Conservation (phyloP, 2,797 vertebrate genomes). For the Pelobates cultripes region DNA sequence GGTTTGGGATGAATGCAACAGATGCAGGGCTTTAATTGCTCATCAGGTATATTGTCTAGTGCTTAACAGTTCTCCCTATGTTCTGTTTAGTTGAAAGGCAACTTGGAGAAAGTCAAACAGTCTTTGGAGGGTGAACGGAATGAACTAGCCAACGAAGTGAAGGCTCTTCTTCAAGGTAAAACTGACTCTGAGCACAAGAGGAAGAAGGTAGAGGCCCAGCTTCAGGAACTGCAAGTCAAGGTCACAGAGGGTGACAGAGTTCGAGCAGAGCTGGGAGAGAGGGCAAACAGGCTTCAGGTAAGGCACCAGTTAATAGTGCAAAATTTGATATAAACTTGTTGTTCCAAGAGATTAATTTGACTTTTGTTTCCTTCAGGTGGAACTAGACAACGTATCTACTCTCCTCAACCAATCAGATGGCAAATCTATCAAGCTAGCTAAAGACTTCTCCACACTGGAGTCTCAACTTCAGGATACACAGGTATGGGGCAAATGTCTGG, state of each 20-base stretch:
- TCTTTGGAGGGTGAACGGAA: constrained; percentile 89
- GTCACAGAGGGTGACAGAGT: constrained; percentile 85
- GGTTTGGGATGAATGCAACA: too few species aligned
- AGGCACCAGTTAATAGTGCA: constrained; percentile 7
- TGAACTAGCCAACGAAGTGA: constrained; percentile 89
- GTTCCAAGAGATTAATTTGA: too few species aligned
- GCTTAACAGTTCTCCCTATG: too few species aligned
- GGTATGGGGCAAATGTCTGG: constrained; percentile 67
- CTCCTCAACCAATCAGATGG: constrained; percentile 87
- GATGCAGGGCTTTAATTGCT: too few species aligned
- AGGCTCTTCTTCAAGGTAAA: constrained; percentile 88
- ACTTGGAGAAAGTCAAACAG: constrained; percentile 94
- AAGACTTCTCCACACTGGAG: constrained; percentile 90
- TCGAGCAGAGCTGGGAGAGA: constrained; percentile 81
- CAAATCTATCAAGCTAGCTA: constrained; percentile 90
- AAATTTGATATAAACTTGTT: too few species aligned
- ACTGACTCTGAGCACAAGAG: constrained; percentile 90
- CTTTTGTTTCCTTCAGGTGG: constrained; percentile 69
- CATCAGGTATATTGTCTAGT: too few species aligned
- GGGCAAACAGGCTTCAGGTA: constrained; percentile 87
- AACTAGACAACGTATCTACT: constrained; percentile 86
- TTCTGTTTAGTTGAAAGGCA: constrained; percentile 85
- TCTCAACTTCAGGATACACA: constrained; percentile 95
- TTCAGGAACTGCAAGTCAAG: constrained; percentile 92
- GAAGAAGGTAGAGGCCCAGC: constrained; percentile 87